Evolutionary conservation across 2,113 vertebrate species (phyloP), one percentile per base, ranked within the genome.

Genomic region (Anas platyrhynchos): DNA sequence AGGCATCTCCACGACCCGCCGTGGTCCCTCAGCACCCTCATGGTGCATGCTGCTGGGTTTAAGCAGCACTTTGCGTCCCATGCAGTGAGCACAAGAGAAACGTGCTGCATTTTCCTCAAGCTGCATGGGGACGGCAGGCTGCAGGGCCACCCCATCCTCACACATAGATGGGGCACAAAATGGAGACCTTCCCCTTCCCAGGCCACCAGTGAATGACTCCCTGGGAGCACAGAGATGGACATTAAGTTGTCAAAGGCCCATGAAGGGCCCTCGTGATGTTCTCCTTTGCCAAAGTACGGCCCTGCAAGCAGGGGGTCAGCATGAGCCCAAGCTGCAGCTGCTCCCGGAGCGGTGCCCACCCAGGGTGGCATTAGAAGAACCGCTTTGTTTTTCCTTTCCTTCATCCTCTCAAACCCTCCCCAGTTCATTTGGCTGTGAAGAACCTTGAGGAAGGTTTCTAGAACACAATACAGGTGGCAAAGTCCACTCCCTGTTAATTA

Each of bases 401-500:
- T 4, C 31, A n/a, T 34, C 43, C 13, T 44, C 18, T 59, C 71
- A 76, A 83, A 29, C 41, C 13, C 9, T 63, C 16, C 41, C 7
- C 16, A 12, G 1, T 23, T 61, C 21, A 32, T 15, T 13, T 29
- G n/a, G 67, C 22, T 15, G 3, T 26, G 10, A 91, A 73, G 67
- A 89, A 36, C 48, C 34, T 69, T 31, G 26, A 58, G 61, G 32
- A 65, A 86, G 29, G 34, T 86, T 83, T 91, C 71, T 86, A 91
- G 56, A 41, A 66, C 44, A 72, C 50, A 59, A 43, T 25, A 72
- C 4, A 6, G 13, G 34, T 52, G 91, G 89, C 82, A 88, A 96
- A 96, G 94, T 96, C 90, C 76, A 41, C 7, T 86, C 9, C 79
- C 77, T 58, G 73, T 88, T 88, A 90, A n/a, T 61, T 61, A 72